A percentile compares a stretch with the other conserved stretches of the same genome.
Conservation (phyloP, 2,888 invertebrate genomes). For the Caenorhabditis becei region DNA sequence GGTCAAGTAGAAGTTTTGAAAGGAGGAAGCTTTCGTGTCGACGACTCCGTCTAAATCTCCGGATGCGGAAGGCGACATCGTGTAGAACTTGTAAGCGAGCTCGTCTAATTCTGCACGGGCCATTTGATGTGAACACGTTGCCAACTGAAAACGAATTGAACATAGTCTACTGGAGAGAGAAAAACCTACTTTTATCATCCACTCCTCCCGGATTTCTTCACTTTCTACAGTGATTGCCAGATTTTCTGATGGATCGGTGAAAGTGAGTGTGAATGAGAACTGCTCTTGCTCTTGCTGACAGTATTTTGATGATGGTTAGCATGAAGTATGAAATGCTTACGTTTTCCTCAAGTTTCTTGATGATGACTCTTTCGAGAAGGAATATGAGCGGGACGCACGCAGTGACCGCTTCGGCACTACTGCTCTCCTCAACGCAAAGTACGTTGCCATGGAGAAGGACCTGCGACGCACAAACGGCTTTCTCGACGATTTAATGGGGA, state of each 20-base stretch:
- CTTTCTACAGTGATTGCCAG: slow-evolving; percentile 61
- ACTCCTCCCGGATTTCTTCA: slow-evolving; percentile 72
- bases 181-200: slow-evolving; percentile 77
- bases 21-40: slow-evolving; percentile 48
- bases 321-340: too few species aligned
- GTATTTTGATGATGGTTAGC: too few species aligned
- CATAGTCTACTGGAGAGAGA: background rate
- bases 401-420: slow-evolving; percentile 63
- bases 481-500: background rate
- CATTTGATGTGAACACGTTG: slow-evolving; percentile 76
- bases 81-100: slow-evolving; percentile 73
- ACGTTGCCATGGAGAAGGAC: slow-evolving; percentile 67
- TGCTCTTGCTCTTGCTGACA: background rate
- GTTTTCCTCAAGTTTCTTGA: slow-evolving; percentile 63
- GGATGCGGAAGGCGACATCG: slow-evolving; percentile 62
- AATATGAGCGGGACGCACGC: slow-evolving; percentile 75
- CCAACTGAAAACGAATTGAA: slow-evolving; percentile 66
- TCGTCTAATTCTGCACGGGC: slow-evolving; percentile 79
- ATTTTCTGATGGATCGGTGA: slow-evolving; percentile 63
- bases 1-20: slow-evolving; percentile 74
- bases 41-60: slow-evolving; percentile 25
- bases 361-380: slow-evolving; percentile 72
- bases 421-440: slow-evolving; percentile 63
- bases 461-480: slow-evolving; percentile 15
- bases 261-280: slow-evolving; percentile 41